A percentile compares a stretch with the other conserved stretches of the same genome.
These are phyloP conservation scores for Ictalurus punctatus DNA, from an alignment of 2,113 vertebrate species.

Conservation along the genomic window DNA sequence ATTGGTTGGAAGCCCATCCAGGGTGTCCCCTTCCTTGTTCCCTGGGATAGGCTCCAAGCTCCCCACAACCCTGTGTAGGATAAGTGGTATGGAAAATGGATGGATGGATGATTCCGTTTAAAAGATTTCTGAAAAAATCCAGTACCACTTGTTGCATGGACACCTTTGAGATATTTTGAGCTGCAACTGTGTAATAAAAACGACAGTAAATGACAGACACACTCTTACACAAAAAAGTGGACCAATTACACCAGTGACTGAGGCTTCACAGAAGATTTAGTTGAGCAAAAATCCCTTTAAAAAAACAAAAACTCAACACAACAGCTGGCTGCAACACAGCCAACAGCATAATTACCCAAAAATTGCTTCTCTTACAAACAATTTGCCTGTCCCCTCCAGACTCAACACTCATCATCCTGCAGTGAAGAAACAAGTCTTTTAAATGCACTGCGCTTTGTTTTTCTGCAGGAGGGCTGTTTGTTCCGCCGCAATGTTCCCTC, in stretches of 20 bases:
- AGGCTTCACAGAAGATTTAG: not conserved
- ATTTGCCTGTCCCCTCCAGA: constrained; percentile 45
- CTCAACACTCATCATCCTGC: not conserved
- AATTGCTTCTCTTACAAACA: constrained; percentile 52
- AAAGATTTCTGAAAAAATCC: not conserved
- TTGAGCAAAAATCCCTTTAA: not conserved
- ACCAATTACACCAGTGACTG: not conserved
- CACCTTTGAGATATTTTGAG: not conserved
- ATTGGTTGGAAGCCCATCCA: too few species aligned
- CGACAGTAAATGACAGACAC: not conserved
- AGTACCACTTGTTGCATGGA: not conserved
- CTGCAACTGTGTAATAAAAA: not conserved
- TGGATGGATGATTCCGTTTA: too few species aligned
- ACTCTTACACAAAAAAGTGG: not conserved
- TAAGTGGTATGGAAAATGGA: too few species aligned
- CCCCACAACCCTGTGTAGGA: too few species aligned
- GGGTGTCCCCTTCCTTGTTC: too few species aligned
- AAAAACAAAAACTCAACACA: not conserved
- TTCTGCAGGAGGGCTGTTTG: constrained; percentile 15
- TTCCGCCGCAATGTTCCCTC: not conserved
- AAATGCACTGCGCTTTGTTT: not conserved
- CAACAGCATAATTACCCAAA: constrained; percentile 48
- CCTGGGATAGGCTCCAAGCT: too few species aligned
- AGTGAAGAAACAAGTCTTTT: constrained; percentile 25
- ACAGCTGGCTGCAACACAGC: constrained; percentile 44